Percentiles rank a stretch among this genome's conserved stretches.
Evolutionary conservation across 2,113 vertebrate genomes (phyloP).

Genomic region (Hassar affinis): DNA sequence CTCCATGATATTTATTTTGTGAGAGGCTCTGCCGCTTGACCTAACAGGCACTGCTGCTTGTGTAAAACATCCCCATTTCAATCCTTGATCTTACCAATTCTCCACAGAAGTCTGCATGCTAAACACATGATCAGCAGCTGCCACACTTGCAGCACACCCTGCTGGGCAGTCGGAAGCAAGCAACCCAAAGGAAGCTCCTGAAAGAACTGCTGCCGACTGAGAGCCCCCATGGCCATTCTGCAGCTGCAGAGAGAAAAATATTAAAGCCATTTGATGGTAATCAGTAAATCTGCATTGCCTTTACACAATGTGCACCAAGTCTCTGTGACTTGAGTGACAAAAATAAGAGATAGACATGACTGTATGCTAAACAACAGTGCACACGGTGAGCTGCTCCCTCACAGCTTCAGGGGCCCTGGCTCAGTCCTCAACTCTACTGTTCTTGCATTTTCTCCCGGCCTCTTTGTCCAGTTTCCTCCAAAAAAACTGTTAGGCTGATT

Average conservation of each 20-base stretch:
- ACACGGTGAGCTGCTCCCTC: not conserved
- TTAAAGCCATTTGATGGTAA: not conserved
- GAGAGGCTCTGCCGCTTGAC: not conserved
- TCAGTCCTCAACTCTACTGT: not conserved
- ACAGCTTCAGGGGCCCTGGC: not conserved
- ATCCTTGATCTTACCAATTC: slow-evolving; percentile 72
- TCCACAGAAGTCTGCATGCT: slow-evolving; percentile 77
- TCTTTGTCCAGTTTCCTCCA: not conserved
- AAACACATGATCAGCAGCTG: slow-evolving; percentile 82
- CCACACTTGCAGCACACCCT: slow-evolving; percentile 83
- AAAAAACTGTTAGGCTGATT: not conserved
- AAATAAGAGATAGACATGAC: not conserved
- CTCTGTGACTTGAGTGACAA: not conserved
- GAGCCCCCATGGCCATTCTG: slow-evolving; percentile 35
- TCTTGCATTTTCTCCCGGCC: not conserved
- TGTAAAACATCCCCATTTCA: not conserved
- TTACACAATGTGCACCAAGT: not conserved
- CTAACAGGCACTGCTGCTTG: not conserved
- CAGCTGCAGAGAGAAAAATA: slow-evolving; percentile 1
- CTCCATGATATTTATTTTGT: not conserved
- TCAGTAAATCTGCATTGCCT: not conserved
- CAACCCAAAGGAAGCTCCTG: slow-evolving; percentile 78
- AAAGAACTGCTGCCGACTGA: slow-evolving; percentile 74
- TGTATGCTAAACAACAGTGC: not conserved
- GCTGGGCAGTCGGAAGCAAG: slow-evolving; percentile 76